Base-by-base conservation (phyloP, 2,888 invertebrate genomes). In the Pollenia amentaria region DNA sequence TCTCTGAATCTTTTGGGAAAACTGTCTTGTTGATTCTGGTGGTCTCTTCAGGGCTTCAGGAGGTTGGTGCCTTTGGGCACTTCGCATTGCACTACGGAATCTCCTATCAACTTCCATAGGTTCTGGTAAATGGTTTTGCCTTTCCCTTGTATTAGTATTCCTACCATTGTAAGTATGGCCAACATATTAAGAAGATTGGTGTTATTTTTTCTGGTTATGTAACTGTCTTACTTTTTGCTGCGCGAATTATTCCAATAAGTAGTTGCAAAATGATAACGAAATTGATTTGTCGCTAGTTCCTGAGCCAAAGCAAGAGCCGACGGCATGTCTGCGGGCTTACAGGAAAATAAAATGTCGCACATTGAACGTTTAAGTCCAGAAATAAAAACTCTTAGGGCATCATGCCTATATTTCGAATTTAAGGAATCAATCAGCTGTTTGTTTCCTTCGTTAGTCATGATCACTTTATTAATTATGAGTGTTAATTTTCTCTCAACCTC, bases 81-180 rank as follows among this genome's bases (percentile, higher is more conserved):
- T 67, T 67, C 67, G 48, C 67, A 67, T 67, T 46, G 67, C 67
- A 48, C 67, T 67, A 48, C 67, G 67, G 48, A 67, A n/a, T 14
- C 48, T 67, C 29, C 46, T 48, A 48, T 67, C 48, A n/a, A 48
- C 67, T n/a, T 46, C 67, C 67, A 46, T 44, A 14, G 67, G 48
- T 48, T 67, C 67, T 44, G 44, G 48, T 11, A n/a, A 0, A 8
- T 2, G 9, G 48, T 46, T 29, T n/a, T n/a, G n/a, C n/a, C n/a
- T n/a, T n/a, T n/a, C n/a, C n/a, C n/a, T n/a, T n/a, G n/a, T n/a
- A n/a, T 67, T 14, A 46, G 7, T 8, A 14, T 21, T 40, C 16
- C 29, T 3, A 48, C n/a, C 21, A n/a, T 40, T 60, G 12, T n/a
- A 38, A 38, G n/a, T 21, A 2, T 67, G 67, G 21, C 21, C 67